Evolutionary conservation across 2,797 vertebrate genomes (phyloP).

Genomic region (Enoplosus armatus): DNA sequence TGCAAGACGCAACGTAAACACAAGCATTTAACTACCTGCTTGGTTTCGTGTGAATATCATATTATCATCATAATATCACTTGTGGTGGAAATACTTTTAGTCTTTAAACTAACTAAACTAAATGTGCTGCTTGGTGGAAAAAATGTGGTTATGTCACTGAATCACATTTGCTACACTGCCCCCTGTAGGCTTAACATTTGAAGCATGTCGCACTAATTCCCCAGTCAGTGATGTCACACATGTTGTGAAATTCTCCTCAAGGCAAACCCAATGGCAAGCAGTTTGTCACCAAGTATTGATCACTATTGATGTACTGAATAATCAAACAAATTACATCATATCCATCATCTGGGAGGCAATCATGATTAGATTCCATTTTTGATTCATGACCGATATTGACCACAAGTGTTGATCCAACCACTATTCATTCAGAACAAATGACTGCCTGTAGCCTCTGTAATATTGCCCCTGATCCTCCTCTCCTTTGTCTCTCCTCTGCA

Average conservation of each 20-base stretch:
- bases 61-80: too few species aligned
- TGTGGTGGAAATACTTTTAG: not conserved
- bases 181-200: not conserved
- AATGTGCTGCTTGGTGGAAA: too few species aligned
- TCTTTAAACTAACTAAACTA: not conserved
- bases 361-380: not conserved
- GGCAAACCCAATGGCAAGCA: not conserved
- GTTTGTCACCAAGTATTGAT: slow-evolving; percentile 25
- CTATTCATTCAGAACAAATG: not conserved
- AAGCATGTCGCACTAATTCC: not conserved
- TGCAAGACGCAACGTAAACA: not conserved
- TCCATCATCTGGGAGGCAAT: not conserved
- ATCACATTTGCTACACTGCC: not conserved
- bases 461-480: slow-evolving; percentile 23
- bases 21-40: not conserved
- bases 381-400: slow-evolving; percentile 6
- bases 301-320: not conserved
- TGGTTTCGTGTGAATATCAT: not conserved
- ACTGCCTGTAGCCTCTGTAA: not conserved
- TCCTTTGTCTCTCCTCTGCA: not conserved
- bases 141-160: too few species aligned
- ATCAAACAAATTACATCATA: slow-evolving; percentile 10
- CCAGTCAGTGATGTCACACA: not conserved
- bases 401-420: not conserved
- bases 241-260: not conserved